Evolutionary conservation across 2,113 vertebrate species (phyloP), one percentile per base, ranked within the genome.

Genomic region (Lycocorax pyrrhopterus): DNA sequence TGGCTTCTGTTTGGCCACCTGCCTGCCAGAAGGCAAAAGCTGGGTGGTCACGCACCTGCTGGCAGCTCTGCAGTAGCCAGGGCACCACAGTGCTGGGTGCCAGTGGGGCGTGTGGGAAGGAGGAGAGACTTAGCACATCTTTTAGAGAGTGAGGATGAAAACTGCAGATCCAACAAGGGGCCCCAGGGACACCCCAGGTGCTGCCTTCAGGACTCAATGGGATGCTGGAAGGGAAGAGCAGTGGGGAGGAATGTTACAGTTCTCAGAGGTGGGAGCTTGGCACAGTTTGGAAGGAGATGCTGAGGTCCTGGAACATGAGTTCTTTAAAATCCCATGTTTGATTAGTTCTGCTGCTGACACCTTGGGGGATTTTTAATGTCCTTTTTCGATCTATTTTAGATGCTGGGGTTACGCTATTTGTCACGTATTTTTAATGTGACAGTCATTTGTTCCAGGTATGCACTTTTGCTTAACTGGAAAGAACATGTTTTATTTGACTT

Each of bases 21-120:
- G 3, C 43, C 39, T 81, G 51, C 46, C 15, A 25, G 52, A 67
- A 55, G 26, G 26, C 64, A 71, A 20, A 69, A 87, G 35, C 41
- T 0, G 3, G 7, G 13, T 19, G 37, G 27, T 56, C 16, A 13
- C 1, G 0, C 4, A 10, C 41, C 67, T 55, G 43, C 62, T 52
- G n/a, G 58, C 35, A 63, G 56, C 39, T 41, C 58, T 74, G 44
- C 53, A n/a, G 76, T 13, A 75, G n/a, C 73, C 0, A 0, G 17
- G 26, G 15, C 20, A 32, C 3, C 17, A 13, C 0, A 1, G 22
- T 49, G 59, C 44, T 29, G 51, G 15, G 23, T 53, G 64, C 55
- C 29, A 21, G 44, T 4, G 35, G 47, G 37, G 27, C 10, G 2
- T 4, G 12, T 39, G 69, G 47, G 83, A 60, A 76, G 44, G 44